These are phyloP conservation scores for Eciton burchellii DNA, from an alignment of 1,140 invertebrate species.

Conservation along the genomic window DNA sequence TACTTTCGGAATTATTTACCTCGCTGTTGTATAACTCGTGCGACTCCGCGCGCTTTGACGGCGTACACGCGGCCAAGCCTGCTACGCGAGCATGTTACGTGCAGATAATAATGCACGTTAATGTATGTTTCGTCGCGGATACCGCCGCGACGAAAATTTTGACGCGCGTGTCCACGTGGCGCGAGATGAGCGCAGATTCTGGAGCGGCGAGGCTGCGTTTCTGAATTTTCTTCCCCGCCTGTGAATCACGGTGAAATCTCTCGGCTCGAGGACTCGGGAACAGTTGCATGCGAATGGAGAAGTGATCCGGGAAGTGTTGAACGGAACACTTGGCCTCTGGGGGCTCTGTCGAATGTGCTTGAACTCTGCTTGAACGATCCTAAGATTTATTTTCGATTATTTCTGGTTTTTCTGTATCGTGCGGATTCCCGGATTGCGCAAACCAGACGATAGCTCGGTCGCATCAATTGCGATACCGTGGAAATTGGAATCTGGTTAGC, in stretches of 20 bases:
- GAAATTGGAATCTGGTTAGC: conserved; percentile 3
- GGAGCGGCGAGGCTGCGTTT: too few species aligned
- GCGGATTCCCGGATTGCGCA: too few species aligned
- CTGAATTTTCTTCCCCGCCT: neutral
- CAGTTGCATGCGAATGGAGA: conserved; percentile 17
- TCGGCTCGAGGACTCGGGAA: neutral
- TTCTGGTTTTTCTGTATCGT: too few species aligned
- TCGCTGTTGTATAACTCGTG: neutral
- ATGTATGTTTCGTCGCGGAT: too few species aligned
- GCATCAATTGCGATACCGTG: neutral
- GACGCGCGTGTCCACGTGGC: neutral
- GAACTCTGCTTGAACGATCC: neutral
- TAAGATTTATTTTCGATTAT: neutral
- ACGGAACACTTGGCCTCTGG: too few species aligned
- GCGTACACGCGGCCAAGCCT: too few species aligned
- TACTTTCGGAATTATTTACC: neutral
- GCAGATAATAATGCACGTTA: neutral
- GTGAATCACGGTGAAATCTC: conserved; percentile 11
- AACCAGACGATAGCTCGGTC: neutral
- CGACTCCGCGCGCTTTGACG: neutral
- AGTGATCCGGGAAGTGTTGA: too few species aligned
- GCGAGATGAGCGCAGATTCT: too few species aligned
- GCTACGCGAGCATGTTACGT: too few species aligned
- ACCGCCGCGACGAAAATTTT: neutral
- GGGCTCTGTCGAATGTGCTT: neutral